Base-by-base conservation (phyloP, 2,797 vertebrate species). In the Tarsius wallacei region DNA sequence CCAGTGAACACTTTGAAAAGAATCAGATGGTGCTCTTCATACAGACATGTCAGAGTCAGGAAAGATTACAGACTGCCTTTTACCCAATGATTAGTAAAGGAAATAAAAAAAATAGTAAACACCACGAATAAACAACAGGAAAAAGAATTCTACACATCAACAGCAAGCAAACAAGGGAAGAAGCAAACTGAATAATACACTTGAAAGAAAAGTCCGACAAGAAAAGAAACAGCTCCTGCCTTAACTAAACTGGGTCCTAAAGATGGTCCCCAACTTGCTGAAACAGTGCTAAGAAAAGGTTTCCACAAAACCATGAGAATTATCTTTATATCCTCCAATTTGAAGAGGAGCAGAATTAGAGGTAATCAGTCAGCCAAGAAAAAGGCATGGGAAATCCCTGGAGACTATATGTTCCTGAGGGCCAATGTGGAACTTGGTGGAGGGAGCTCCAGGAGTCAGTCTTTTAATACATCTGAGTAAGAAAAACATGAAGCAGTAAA, bases 1-100 rank as follows among this genome's bases (percentile, higher is more conserved):
- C 93, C 85, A n/a, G 63, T 26, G n/a, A 87, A 59, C 55, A 70
- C 78, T 49, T n/a, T 84, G 81, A 90, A 84, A 81, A 64, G 51
- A 73, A 76, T 51, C 55, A 61, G 76, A 49, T 55, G 11, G 12
- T 51, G 22, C 31, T 84, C 90, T 55, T 66, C 49, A 13, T 19
- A 10, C 7, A 76, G 33, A 83, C 9, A 5, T 53, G 15, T 33
- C 1, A 74, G 15, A 63, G 1, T 31, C 36, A 90, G 66, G 42
- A 24, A 17, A 13, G 10, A 73, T 51, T 19, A 55, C 61, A 82
- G 31, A 63, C 55, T 57, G 7, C 15, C 57, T 93, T 84, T 81
- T 51, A 74, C 66, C 13, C 33, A 51, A 15, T 12, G 33, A 33
- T 51, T 81, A 61, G 21, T 57, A 22, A 91, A 90, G 59, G 28